Base-by-base conservation (phyloP, 2,797 vertebrate species). In the Acipenser transmontanus region DNA sequence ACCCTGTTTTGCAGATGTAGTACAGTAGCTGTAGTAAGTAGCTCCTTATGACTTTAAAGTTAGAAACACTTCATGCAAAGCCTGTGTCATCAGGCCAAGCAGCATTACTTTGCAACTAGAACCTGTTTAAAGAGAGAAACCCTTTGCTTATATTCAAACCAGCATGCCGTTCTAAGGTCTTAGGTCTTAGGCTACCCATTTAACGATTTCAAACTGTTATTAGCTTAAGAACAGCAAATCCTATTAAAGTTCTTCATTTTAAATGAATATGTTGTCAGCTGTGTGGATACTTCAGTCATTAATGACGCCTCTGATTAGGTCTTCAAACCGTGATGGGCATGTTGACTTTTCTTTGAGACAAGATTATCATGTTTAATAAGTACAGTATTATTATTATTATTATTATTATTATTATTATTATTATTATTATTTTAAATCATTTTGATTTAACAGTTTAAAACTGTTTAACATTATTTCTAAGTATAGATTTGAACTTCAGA, bases 191-290 rank as follows among this genome's bases (percentile, higher is more conserved):
- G 56, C 62, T 57, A 59, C 65, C 68, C 64, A 68, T 66, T 59
- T 57, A 72, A 77, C 65, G 66, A 81, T 81, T 78, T 80, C 71
- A 74, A 71, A 76, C 78, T 89, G 87, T 90, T 91, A 89, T 88
- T 91, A 89, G 81, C 82, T 82, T 86, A 82, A 87, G 84, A 80
- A 88, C 85, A 86, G 83, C 82, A 91, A 92, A 91, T 87, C 89
- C 81, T 87, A 88, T 92, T 91, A 89, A 67, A 80, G 81, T 81
- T 86, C 86, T 85, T 87, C 86, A 87, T 87, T 34, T 89, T 90
- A 89, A 90, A 85, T 76, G 80, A 86, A 89, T 89, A 81, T 85
- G 71, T 80, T 72, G 78, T 84, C 76, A 85, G 80, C 88, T 86
- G 80, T 83, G 82, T 80, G 76, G 85, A 78, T 73, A 79, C 79